A percentile compares a stretch with the other conserved stretches of the same genome.
Evolutionary conservation across 2,797 vertebrate species (phyloP).

Genomic region (Hoplostethus mediterraneus): DNA sequence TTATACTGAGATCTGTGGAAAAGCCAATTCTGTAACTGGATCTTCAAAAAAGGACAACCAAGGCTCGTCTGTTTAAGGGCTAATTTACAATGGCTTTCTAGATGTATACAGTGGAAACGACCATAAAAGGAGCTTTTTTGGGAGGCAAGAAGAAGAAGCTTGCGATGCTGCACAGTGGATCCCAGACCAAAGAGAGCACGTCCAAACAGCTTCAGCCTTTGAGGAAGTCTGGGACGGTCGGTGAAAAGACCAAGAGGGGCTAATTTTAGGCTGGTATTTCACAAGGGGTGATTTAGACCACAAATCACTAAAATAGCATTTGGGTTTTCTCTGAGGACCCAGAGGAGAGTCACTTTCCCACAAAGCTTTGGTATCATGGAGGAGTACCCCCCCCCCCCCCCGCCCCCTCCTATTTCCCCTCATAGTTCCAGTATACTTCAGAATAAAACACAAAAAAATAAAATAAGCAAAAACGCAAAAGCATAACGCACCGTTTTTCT

Average conservation of each 20-base stretch:
- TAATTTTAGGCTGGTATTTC: slow-evolving; percentile 84
- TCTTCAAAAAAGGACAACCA: slow-evolving; percentile 51
- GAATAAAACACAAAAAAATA: slow-evolving; percentile 12
- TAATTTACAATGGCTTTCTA: slow-evolving; percentile 78
- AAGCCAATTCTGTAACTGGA: slow-evolving; percentile 57
- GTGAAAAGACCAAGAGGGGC: slow-evolving; percentile 67
- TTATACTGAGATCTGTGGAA: slow-evolving; percentile 53
- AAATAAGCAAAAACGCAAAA: not conserved
- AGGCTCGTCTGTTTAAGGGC: slow-evolving; percentile 26
- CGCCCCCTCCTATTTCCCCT: slow-evolving; percentile 28
- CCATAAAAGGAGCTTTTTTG: slow-evolving; percentile 81
- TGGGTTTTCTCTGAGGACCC: slow-evolving; percentile 79
- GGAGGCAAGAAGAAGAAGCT: slow-evolving; percentile 50
- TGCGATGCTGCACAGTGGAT: slow-evolving; percentile 63
- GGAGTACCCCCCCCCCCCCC: slow-evolving; percentile 27
- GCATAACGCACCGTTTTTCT: not conserved
- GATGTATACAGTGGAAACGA: slow-evolving; percentile 56
- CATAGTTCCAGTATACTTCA: slow-evolving; percentile 10
- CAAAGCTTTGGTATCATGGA: slow-evolving; percentile 59
- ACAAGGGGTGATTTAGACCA: slow-evolving; percentile 75
- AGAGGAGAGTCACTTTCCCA: slow-evolving; percentile 75
- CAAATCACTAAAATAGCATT: slow-evolving; percentile 74
- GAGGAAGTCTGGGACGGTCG: slow-evolving; percentile 65
- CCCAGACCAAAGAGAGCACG: slow-evolving; percentile 68
- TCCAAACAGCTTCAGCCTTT: slow-evolving; percentile 78